Base-by-base conservation (phyloP, 2,888 invertebrate species). In the Parascotia fuliginaria region DNA sequence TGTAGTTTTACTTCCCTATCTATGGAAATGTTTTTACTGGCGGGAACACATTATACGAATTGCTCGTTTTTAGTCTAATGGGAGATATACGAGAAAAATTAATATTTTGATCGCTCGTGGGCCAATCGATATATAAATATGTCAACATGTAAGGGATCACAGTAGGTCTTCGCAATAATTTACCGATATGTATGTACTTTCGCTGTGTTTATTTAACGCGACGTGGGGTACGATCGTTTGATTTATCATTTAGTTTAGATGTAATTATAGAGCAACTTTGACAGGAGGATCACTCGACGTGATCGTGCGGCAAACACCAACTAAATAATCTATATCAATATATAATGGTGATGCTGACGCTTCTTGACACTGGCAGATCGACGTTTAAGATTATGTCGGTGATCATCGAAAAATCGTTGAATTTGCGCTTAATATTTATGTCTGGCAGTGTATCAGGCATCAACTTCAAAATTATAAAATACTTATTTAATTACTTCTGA, bases 61-160 rank as follows among this genome's bases (percentile, higher is more conserved):
- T 75, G 75, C 67, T 77, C 75, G 75, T 76, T 72, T 70, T 73
- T 73, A 73, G 73, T 69, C 60, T 75, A 76, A 75, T 65, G 71
- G 72, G 70, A 75, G 68, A 68, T 81, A 77, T 78, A 81, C 79
- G 81, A 81, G 61, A 73, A 72, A 77, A 72, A 64, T 36, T 46
- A 32, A 34, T 33, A 41, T 51, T 73, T 74, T 77, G 77, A 76
- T 76, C 79, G 81, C 77, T 77, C 67, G 87, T 80, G 89, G 89
- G 88, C 89, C 89, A 89, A 89, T 80, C 78, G 88, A 87, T 79
- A 80, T 81, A 81, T 81, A 79, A 70, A 83, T 87, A 85, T 83
- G 85, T 87, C 85, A 75, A 77, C 63, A 82, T 80, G 80, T 82
- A 87, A 81, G 89, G 89, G 89, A 89, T 81, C 89, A 89, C 83